Evolutionary conservation across 2,888 invertebrate genomes (phyloP).

Genomic region (Dasypogon diadema): DNA sequence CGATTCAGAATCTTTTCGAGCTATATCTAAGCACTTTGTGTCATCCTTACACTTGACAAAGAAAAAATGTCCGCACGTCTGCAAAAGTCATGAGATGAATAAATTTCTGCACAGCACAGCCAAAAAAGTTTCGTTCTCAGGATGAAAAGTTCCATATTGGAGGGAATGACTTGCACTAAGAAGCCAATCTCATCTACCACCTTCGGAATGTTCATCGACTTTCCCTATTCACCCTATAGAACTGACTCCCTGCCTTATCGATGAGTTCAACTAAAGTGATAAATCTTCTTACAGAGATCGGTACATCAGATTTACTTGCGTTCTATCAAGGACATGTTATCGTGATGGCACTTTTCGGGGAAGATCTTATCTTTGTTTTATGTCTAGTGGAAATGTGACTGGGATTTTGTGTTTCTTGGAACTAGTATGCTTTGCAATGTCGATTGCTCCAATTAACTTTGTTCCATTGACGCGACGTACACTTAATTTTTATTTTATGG

Average conservation of each 20-base stretch:
- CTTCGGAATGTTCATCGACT: constrained; percentile 16
- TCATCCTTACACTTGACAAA: constrained; percentile 23
- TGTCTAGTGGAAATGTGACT: constrained; percentile 39
- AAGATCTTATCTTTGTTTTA: constrained; percentile 43
- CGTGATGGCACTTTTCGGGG: constrained; percentile 18
- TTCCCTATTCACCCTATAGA: not conserved
- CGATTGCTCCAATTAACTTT: constrained; percentile 27
- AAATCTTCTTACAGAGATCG: constrained; percentile 39
- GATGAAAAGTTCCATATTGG: constrained; percentile 12
- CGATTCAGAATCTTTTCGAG: not conserved
- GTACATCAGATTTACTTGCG: constrained; percentile 19
- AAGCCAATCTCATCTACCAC: constrained; percentile 34
- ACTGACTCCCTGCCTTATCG: constrained; percentile 8
- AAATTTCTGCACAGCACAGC: constrained; percentile 32
- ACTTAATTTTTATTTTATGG: too few relatives aligned
- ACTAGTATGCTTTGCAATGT: not conserved
- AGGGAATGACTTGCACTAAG: constrained; percentile 40
- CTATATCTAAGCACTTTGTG: not conserved
- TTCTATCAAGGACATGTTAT: constrained; percentile 20
- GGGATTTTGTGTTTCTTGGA: constrained; percentile 8
- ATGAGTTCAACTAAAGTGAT: constrained; percentile 14
- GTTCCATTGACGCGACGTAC: too few relatives aligned
- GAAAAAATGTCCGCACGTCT: constrained; percentile 49
- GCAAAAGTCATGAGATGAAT: constrained; percentile 47
- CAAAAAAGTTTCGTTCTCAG: constrained; percentile 15